Conservation (phyloP, 2,113 vertebrate genomes). For the Gallinago paraguaiae region DNA sequence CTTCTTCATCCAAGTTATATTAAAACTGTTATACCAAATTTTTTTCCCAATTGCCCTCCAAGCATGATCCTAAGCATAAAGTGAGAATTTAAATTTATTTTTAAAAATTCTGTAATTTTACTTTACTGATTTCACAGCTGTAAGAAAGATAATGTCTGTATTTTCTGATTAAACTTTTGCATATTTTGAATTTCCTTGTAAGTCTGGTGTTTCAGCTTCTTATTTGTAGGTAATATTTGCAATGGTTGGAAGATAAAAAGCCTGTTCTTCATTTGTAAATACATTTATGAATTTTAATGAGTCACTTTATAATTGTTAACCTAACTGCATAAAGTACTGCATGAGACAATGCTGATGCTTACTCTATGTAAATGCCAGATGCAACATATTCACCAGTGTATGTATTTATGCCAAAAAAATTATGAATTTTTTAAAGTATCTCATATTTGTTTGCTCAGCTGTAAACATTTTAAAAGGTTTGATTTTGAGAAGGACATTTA, state of each 20-base stretch:
- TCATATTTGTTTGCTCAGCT: neutral
- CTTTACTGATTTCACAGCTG: neutral
- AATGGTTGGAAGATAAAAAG: neutral
- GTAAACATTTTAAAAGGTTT: neutral
- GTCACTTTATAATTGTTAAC: neutral
- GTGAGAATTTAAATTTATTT: neutral
- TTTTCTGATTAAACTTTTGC: neutral
- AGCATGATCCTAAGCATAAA: neutral
- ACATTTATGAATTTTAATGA: constrained; percentile 3
- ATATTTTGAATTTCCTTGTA: neutral
- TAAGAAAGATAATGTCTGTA: neutral
- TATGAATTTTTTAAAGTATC: neutral
- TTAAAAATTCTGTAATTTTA: constrained; percentile 5
- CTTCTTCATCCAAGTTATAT: neutral
- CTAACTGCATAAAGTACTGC: neutral
- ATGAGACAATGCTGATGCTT: neutral
- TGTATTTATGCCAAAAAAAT: neutral
- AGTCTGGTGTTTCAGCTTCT: neutral
- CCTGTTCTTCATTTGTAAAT: neutral
- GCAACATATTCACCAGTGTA: neutral
- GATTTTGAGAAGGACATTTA: neutral
- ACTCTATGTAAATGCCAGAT: neutral
- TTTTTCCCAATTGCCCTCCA: neutral
- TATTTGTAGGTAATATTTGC: neutral
- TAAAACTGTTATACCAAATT: neutral